These are phyloP conservation scores for Oryzias woworae DNA, from an alignment of 2,113 vertebrate species.

Conservation along the genomic window DNA sequence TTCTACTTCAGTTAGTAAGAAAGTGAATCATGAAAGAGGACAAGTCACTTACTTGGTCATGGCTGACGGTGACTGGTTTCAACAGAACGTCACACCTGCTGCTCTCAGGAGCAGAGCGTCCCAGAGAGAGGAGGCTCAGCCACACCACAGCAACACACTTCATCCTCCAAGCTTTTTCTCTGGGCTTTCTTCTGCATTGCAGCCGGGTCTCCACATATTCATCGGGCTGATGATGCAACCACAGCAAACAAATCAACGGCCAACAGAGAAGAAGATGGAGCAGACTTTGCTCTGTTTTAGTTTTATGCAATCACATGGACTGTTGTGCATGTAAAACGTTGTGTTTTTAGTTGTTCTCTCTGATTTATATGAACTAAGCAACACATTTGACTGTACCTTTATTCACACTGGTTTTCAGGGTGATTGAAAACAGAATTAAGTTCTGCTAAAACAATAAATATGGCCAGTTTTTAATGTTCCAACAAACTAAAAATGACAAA, in stretches of 20 bases:
- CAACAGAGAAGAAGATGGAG: too few species aligned
- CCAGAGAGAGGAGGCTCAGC: conserved; percentile 51
- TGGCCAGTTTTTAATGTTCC: too few species aligned
- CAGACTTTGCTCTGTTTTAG: conserved; percentile 41
- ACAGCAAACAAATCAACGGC: conserved; percentile 22
- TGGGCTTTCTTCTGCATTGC: not conserved
- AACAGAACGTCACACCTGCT: conserved; percentile 47
- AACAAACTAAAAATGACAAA: too few species aligned
- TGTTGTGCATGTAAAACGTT: not conserved
- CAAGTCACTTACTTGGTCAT: conserved; percentile 51
- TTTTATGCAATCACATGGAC: conserved; percentile 7
- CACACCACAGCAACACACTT: conserved; percentile 28
- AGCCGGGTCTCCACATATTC: not conserved
- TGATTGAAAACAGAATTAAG: too few species aligned
- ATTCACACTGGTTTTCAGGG: too few species aligned
- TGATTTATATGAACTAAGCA: not conserved
- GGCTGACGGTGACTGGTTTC: conserved; percentile 46
- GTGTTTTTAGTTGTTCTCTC: not conserved
- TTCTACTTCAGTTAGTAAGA: too few species aligned
- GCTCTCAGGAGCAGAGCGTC: conserved; percentile 33
- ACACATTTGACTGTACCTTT: too few species aligned
- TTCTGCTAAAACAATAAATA: too few species aligned
- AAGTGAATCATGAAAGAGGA: not conserved
- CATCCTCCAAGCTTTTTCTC: conserved; percentile 34
- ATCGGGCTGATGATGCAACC: conserved; percentile 17